A percentile compares a stretch with the other conserved stretches of the same genome.
Conservation (phyloP, 2,888 invertebrate species). For the Tenthredo mesomela region DNA sequence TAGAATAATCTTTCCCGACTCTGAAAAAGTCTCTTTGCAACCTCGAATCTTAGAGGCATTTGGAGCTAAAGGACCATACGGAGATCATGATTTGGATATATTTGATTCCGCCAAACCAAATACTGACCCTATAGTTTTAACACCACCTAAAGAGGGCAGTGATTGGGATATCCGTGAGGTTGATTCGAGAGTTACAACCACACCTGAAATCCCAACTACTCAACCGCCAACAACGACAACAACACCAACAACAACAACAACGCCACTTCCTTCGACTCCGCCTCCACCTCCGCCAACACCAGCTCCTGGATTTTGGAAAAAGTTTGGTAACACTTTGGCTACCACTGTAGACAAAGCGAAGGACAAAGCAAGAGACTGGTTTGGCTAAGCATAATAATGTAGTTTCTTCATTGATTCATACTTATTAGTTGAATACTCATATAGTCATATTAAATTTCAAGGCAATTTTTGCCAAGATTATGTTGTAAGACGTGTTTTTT, state of each 20-base stretch:
- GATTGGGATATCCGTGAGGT: constrained; percentile 67
- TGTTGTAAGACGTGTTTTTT: neutral
- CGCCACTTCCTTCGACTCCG: constrained; percentile 60
- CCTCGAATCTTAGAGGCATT: constrained; percentile 69
- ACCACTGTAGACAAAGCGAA: constrained; percentile 79
- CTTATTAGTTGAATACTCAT: neutral
- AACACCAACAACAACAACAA: constrained; percentile 56
- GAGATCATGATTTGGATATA: constrained; percentile 61
- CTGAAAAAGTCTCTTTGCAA: constrained; percentile 40
- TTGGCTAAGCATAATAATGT: constrained; percentile 62
- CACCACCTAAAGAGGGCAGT: constrained; percentile 62
- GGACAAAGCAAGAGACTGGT: constrained; percentile 79
- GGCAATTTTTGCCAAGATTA: constrained; percentile 43
- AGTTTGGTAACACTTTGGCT: constrained; percentile 80
- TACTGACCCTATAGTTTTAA: constrained; percentile 65
- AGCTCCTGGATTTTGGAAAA: constrained; percentile 81
- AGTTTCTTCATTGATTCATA: constrained; percentile 7
- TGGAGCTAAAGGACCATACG: constrained; percentile 68
- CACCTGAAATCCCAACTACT: constrained; percentile 54
- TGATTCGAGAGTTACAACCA: constrained; percentile 52
- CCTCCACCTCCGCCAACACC: constrained; percentile 64
- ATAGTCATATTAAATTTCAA: constrained; percentile 5
- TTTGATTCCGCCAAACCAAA: constrained; percentile 64
- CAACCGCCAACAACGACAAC: constrained; percentile 55
- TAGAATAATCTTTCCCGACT: constrained; percentile 39